Conservation (phyloP, 1,140 invertebrate genomes). For the Macrotrachela quadricornifera region DNA sequence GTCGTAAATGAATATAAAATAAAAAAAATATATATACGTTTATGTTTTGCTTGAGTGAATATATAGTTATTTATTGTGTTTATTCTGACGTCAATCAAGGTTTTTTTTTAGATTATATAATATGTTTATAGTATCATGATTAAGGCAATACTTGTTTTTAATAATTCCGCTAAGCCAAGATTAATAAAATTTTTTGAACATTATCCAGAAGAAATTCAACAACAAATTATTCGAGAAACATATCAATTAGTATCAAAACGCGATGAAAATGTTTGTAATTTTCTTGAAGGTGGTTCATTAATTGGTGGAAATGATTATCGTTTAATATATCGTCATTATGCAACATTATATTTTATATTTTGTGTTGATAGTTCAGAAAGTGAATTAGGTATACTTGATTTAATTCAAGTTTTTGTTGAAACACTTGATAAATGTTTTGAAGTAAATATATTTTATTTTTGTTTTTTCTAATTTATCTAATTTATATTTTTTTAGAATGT, state of each 20-base stretch:
- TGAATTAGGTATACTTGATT: slow-evolving; percentile 86
- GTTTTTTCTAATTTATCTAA: too few species aligned
- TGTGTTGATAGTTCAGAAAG: slow-evolving; percentile 98
- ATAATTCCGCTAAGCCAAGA: slow-evolving; percentile 95
- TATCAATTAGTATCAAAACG: slow-evolving; percentile 94
- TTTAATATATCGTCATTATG: slow-evolving; percentile 93
- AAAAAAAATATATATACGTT: too few species aligned
- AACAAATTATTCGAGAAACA: slow-evolving; percentile 96
- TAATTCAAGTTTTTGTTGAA: slow-evolving; percentile 66
- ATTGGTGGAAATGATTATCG: slow-evolving; percentile 95
- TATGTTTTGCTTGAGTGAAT: too few species aligned
- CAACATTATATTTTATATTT: slow-evolving; percentile 96
- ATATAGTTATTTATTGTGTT: too few species aligned
- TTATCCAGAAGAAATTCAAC: slow-evolving; percentile 92
- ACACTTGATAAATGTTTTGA: slow-evolving; percentile 97
- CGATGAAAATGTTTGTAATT: slow-evolving; percentile 67
- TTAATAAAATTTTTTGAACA: slow-evolving; percentile 94
- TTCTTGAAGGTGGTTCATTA: slow-evolving; percentile 26
- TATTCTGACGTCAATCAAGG: too few species aligned
- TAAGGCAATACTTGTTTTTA: slow-evolving; percentile 96
- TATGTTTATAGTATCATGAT: slow-evolving; percentile 47
- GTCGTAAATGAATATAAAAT: too few species aligned
- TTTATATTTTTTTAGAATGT: slow-evolving; percentile 55
- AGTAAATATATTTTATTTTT: too few species aligned
- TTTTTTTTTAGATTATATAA: too few species aligned